Conservation (phyloP, 2,113 vertebrate species). For the Engraulis encrasicolus region DNA sequence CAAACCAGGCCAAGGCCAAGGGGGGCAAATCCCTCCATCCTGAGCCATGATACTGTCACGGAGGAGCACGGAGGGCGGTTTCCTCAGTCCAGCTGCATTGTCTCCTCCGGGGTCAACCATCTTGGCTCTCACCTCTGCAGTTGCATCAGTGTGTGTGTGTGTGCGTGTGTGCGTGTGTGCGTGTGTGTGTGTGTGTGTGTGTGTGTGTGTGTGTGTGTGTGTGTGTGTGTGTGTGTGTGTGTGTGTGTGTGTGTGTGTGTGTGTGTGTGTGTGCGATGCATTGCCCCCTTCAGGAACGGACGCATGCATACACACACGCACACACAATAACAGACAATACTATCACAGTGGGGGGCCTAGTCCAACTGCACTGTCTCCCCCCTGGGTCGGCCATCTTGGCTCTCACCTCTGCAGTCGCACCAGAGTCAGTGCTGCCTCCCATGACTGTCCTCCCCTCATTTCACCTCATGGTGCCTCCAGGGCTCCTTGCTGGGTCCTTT, state of each 20-base stretch:
- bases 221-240: too few species aligned
- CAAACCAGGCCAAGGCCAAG: too few species aligned
- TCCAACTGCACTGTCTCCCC: not conserved
- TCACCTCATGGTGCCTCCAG: not conserved
- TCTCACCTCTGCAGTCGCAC: not conserved
- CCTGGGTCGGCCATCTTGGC: conserved; percentile 4
- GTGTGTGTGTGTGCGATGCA: too few species aligned
- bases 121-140: not conserved
- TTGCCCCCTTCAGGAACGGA: too few species aligned
- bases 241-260: too few species aligned
- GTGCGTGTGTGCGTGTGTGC: too few species aligned
- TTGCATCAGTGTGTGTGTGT: not conserved
- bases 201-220: too few species aligned
- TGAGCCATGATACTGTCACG: not conserved
- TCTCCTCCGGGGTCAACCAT: not conserved
- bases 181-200: too few species aligned
- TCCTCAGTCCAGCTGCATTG: not conserved
- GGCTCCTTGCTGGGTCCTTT: not conserved
- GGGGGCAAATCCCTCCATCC: not conserved
- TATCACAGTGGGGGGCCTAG: too few species aligned
- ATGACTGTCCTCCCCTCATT: not conserved
- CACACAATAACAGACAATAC: too few species aligned
- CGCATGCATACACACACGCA: too few species aligned
- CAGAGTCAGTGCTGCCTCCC: not conserved
- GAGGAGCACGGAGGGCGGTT: too few species aligned